Conservation (phyloP, 2,797 vertebrate genomes). For the Myripristis jacobus region DNA sequence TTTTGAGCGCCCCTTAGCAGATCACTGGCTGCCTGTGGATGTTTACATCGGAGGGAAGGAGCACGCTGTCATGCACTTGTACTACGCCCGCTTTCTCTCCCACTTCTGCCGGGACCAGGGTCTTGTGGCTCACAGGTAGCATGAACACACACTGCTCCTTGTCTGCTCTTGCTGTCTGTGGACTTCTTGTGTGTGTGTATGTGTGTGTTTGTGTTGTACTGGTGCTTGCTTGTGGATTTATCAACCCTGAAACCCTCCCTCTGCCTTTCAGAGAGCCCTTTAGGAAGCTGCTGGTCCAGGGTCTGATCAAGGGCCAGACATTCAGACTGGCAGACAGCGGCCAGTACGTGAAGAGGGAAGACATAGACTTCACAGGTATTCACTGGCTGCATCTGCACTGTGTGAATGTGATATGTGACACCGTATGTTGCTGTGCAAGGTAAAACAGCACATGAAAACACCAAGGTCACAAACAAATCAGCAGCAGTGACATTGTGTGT, state of each 20-base stretch:
- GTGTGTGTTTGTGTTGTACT: too few species aligned
- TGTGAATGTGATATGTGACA: slow-evolving; percentile 28
- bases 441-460: not conserved
- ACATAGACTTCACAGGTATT: slow-evolving; percentile 93
- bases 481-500: not conserved
- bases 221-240: not conserved
- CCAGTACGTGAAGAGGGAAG: slow-evolving; percentile 89
- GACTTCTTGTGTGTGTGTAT: not conserved
- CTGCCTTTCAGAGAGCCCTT: slow-evolving; percentile 91
- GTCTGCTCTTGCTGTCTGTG: not conserved
- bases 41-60: slow-evolving; percentile 97
- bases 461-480: not conserved
- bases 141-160: not conserved
- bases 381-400: slow-evolving; percentile 17
- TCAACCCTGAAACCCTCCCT: slow-evolving; percentile 2
- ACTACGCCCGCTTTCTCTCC: slow-evolving; percentile 94
- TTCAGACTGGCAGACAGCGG: slow-evolving; percentile 87
- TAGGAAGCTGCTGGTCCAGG: slow-evolving; percentile 94
- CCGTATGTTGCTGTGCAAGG: not conserved
- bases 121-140: slow-evolving; percentile 90
- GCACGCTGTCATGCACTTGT: slow-evolving; percentile 97
- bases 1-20: slow-evolving; percentile 83
- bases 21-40: slow-evolving; percentile 97
- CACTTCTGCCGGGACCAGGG: slow-evolving; percentile 93
- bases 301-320: slow-evolving; percentile 95